phyloP scores from a whole-genome alignment of 2,113 vertebrate species.

The Xenopus borealis region DNA sequence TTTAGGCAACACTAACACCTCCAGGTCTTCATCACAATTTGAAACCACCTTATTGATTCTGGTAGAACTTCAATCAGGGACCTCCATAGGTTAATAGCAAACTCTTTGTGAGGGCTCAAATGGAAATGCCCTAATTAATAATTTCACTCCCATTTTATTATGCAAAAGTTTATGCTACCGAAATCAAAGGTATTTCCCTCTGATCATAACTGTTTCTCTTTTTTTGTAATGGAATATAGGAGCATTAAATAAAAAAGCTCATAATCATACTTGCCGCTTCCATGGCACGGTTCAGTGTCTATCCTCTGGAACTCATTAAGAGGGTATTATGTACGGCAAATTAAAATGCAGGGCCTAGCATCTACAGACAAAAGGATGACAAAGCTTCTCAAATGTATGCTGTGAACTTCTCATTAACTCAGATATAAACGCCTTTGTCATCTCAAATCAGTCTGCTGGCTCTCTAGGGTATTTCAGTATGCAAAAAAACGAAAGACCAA shows the following conservation, averaged over 20 bases:
- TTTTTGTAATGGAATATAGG: slow-evolving; percentile 63
- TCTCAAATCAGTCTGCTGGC: slow-evolving; percentile 50
- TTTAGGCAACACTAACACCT: no score
- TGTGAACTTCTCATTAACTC: slow-evolving; percentile 69
- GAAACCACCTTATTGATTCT: background rate
- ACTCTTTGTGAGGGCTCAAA: slow-evolving; percentile 1
- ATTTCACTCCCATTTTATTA: background rate
- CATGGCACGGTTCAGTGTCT: slow-evolving; percentile 65
- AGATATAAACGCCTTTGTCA: slow-evolving; percentile 59
- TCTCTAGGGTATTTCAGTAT: slow-evolving; percentile 45
- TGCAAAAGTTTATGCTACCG: background rate
- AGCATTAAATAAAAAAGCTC: slow-evolving; percentile 67
- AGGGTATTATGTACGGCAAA: slow-evolving; percentile 72
- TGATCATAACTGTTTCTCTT: slow-evolving; percentile 66
- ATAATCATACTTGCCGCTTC: slow-evolving; percentile 62
- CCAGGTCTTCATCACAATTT: background rate
- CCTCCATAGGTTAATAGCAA: no score
- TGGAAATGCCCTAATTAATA: slow-evolving; percentile 5
- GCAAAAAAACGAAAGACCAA: slow-evolving; percentile 46
- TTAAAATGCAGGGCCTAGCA: slow-evolving; percentile 71
- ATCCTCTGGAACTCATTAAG: slow-evolving; percentile 73
- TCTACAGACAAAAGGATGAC: slow-evolving; percentile 73
- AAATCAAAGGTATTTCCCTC: slow-evolving; percentile 5
- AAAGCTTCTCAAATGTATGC: slow-evolving; percentile 68
- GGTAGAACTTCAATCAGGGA: no score